A percentile compares a stretch with the other conserved stretches of the same genome.
Conservation (phyloP, 2,113 vertebrate species). For the Alosa alosa region DNA sequence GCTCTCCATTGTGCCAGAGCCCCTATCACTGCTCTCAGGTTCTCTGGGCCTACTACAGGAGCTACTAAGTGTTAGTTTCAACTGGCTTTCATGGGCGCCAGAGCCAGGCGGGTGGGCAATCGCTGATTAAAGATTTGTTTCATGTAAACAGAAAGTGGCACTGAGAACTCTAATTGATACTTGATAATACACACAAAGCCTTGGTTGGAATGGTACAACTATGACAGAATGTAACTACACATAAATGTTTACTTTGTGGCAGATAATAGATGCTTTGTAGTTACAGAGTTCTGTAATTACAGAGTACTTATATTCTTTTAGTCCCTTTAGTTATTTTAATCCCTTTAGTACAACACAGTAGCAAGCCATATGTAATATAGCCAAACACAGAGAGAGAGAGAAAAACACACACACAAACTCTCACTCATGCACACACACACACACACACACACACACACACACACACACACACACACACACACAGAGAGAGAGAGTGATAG, state of each 20-base stretch:
- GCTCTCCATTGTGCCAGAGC: background rate
- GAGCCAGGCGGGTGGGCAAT: background rate
- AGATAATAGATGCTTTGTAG: background rate
- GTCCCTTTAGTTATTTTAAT: background rate
- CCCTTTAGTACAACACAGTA: background rate
- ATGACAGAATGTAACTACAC: too few relatives aligned
- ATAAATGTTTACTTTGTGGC: background rate
- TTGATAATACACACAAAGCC: background rate
- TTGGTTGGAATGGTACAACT: too few relatives aligned
- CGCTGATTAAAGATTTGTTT: background rate
- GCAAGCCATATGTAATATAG: background rate
- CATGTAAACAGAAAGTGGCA: background rate
- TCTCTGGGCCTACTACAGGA: background rate
- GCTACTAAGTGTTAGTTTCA: background rate
- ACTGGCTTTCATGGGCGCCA: background rate
- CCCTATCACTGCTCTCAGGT: background rate
- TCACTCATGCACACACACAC: background rate
- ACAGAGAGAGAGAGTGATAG: background rate
- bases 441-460: constrained; percentile 17
- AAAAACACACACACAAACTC: background rate
- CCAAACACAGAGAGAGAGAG: background rate
- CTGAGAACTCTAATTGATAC: background rate
- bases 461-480: background rate
- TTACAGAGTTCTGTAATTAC: background rate
- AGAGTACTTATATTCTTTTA: background rate